Conservation (phyloP, 2,888 invertebrate genomes). For the Phyto melanocephala region DNA sequence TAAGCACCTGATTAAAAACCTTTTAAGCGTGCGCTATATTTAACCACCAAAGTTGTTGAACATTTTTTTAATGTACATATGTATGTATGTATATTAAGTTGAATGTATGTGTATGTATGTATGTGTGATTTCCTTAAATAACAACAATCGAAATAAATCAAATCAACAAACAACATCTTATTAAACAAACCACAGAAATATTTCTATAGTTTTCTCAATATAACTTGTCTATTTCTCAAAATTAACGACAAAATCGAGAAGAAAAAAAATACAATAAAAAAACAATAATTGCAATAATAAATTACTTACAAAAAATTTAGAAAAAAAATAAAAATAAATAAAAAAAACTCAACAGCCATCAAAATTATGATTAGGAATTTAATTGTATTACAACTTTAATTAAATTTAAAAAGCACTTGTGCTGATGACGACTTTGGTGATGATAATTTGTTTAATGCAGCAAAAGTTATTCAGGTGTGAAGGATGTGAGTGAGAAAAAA, state of each 20-base stretch:
- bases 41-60: conserved; percentile 49
- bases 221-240: conserved; percentile 44
- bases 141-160: conserved; percentile 43
- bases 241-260: conserved; percentile 40
- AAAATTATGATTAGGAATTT: conserved; percentile 64
- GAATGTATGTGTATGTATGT: neutral
- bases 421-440: conserved; percentile 64
- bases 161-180: conserved; percentile 35
- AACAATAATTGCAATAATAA: conserved; percentile 68
- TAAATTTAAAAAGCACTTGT: conserved; percentile 62
- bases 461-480: conserved; percentile 76
- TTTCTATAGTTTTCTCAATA: conserved; percentile 37
- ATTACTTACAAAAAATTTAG: conserved; percentile 12
- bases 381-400: conserved; percentile 65
- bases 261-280: conserved; percentile 64
- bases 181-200: conserved; percentile 54
- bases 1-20: conserved; percentile 63
- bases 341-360: conserved; percentile 41
- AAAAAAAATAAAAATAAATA: no score
- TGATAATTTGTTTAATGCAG: conserved; percentile 71
- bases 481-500: conserved; percentile 71
- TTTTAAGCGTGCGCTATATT: conserved; percentile 61
- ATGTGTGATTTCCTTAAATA: conserved; percentile 36
- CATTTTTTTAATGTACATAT: neutral
- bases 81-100: conserved; percentile 5